Base-by-base conservation (phyloP, 2,888 invertebrate genomes). In the Sinopyrophorus schimmeli region DNA sequence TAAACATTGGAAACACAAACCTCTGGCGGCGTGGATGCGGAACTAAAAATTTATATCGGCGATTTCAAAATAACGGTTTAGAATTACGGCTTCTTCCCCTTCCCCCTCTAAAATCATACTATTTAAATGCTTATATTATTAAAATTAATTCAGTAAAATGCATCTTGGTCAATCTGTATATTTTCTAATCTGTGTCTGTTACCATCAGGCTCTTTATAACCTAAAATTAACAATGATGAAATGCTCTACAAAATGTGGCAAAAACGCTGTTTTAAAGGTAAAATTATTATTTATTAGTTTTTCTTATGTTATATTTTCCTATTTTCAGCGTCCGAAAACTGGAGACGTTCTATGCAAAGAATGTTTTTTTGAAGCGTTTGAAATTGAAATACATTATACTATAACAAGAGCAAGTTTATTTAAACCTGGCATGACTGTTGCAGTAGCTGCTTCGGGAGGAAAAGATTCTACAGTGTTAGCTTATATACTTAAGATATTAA, bases 401-500 rank as follows among this genome's bases (percentile, higher is more conserved):
- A 95, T 98, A 35, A 77, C 77, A 1, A 82, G 84, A 65, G 89
- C 85, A 14, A 80, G 87, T 54, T 76, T 98, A 34, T 97, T 98
- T 68, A 84, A 83, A 40, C 78, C 76, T 40, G 93, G 92, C 0
- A 85, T 91, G 64, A 87, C 86, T 24, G 92, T 97, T 15, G 97
- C 96, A 1, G 84, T 97, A 15, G 97, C 92, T 16, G 97, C 96
- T 0, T 92, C 92, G 21, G 93, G 93, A 17, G 93, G 93, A 16
- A 92, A 92, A 77, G 99, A 99, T 73, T 99, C 98, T 0, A 99
- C 99, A 2, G 99, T 99, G 9, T 77, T 99, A 42, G 98, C 98
- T 0, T 89, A 96, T 70, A 84, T 95, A 15, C 73, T 99, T 63
- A 96, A 97, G 75, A 76, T 88, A 1, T 77, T 99, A 6, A 99